phyloP scores from a whole-genome alignment of 2,113 vertebrate genomes.

The Nicator chloris region DNA sequence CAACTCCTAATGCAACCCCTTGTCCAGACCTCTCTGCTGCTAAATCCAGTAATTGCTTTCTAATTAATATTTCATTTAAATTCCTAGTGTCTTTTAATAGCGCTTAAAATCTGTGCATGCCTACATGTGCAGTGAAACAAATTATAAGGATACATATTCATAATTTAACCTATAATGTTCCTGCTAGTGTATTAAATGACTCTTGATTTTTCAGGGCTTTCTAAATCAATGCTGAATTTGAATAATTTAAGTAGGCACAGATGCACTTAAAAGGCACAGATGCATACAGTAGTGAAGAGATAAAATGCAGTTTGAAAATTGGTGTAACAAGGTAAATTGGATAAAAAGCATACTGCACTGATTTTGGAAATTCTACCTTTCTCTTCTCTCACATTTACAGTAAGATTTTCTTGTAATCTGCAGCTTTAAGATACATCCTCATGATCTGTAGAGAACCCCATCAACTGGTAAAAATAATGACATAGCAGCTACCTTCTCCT shows the following conservation, averaged over 20 bases:
- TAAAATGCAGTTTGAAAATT: neutral
- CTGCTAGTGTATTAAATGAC: neutral
- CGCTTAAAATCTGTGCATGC: neutral
- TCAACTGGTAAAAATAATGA: neutral
- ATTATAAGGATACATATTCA: slow-evolving; percentile 12
- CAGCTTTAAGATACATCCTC: neutral
- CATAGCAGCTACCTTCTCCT: neutral
- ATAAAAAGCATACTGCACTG: neutral
- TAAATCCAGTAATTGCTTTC: slow-evolving; percentile 21
- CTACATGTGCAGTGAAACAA: neutral
- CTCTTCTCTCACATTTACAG: neutral
- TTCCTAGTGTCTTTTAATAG: slow-evolving; percentile 8
- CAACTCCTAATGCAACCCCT: neutral
- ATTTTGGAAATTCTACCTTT: neutral
- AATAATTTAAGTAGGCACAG: slow-evolving; percentile 27
- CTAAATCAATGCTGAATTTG: neutral
- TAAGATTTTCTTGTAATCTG: neutral
- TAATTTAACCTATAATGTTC: slow-evolving; percentile 13
- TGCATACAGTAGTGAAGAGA: neutral
- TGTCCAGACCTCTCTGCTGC: neutral
- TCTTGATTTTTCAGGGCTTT: neutral
- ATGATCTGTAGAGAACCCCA: neutral
- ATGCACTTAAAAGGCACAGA: neutral
- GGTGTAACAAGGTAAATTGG: neutral
- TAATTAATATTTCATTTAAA: slow-evolving; percentile 43